Conservation (phyloP, 64 coral and sea anemone species). For the Actinia equina region DNA sequence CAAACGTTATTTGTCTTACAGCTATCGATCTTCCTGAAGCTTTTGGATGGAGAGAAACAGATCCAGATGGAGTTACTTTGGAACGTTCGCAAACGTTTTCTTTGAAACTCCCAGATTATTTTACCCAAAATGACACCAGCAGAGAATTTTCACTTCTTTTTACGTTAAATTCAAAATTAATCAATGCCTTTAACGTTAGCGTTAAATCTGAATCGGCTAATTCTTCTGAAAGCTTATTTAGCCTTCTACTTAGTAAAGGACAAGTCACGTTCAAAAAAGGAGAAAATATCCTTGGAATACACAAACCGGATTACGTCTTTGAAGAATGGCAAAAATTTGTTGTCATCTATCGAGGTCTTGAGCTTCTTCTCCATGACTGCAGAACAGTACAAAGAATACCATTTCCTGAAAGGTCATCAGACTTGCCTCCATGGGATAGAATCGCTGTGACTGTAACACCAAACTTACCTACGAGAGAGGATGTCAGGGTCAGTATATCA, state of each 20-base stretch:
- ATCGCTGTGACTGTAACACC: not conserved
- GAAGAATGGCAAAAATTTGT: constrained; percentile 32
- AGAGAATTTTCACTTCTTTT: constrained; percentile 34
- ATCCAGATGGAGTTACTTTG: not conserved
- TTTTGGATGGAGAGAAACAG: constrained; percentile 32
- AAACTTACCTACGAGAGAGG: constrained; percentile 25
- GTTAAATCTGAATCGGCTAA: constrained; percentile 8
- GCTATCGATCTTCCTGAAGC: constrained; percentile 15
- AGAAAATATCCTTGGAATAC: not conserved
- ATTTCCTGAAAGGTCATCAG: constrained; percentile 15
- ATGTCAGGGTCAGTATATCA: constrained; percentile 13
- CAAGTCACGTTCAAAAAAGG: constrained; percentile 4
- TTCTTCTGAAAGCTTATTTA: constrained; percentile 14
- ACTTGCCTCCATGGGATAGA: constrained; percentile 7
- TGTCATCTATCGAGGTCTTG: constrained; percentile 19
- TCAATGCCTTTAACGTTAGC: constrained; percentile 12
- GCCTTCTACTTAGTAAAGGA: not conserved
- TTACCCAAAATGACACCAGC: constrained; percentile 19
- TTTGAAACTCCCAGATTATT: constrained; percentile 16
- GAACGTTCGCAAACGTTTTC: constrained; percentile 10
- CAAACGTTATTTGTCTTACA: not conserved
- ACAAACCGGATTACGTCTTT: constrained; percentile 21
- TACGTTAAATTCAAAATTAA: constrained; percentile 17
- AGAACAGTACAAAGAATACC: constrained; percentile 22
- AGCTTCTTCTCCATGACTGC: constrained; percentile 32